These are phyloP conservation scores for Thaleichthys pacificus DNA, from an alignment of 2,797 vertebrate genomes.

Conservation along the genomic window DNA sequence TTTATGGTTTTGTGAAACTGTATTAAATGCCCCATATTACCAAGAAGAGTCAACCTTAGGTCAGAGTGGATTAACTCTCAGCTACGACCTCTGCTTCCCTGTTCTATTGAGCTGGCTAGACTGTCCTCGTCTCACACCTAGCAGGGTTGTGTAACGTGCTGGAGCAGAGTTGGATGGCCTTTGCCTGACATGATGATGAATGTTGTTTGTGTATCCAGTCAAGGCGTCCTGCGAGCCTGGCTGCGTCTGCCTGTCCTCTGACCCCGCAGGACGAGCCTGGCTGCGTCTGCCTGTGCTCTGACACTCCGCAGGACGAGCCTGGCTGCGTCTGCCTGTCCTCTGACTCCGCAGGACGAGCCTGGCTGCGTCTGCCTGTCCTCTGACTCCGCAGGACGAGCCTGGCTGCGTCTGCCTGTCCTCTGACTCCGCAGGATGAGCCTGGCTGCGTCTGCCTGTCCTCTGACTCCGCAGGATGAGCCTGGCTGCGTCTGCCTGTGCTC, in stretches of 20 bases:
- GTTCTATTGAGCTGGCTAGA: not conserved
- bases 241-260: not conserved
- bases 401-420: not conserved
- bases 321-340: not conserved
- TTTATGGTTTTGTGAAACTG: too few relatives aligned
- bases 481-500: too few relatives aligned
- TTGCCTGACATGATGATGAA: slow-evolving; percentile 2
- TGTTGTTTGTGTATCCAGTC: slow-evolving; percentile 2
- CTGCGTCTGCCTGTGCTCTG: not conserved
- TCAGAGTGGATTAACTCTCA: not conserved
- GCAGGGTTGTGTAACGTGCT: slow-evolving; percentile 4
- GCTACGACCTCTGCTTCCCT: not conserved
- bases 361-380: not conserved
- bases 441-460: not conserved
- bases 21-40: too few relatives aligned
- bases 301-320: not conserved
- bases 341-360: not conserved
- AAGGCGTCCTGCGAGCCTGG: not conserved
- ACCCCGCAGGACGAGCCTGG: not conserved
- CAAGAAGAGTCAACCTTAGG: too few relatives aligned
- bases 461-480: not conserved
- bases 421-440: not conserved
- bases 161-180: not conserved
- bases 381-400: not conserved
- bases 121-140: too few relatives aligned